These are phyloP conservation scores for Nasua narica DNA, from an alignment of 2,797 vertebrate species.

Conservation along the genomic window DNA sequence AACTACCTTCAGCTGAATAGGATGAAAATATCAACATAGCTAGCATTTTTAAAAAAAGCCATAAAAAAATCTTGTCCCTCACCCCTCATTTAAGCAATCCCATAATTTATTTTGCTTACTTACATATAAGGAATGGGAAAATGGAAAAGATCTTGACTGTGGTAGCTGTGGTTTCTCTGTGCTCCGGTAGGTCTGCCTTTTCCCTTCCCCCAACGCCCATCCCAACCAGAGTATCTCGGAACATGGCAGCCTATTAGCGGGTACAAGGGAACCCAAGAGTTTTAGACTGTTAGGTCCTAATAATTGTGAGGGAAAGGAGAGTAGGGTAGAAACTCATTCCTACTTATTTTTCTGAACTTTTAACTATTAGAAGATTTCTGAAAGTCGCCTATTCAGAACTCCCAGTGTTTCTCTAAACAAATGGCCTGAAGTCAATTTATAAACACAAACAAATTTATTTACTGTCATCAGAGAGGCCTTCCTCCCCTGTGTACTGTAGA, in stretches of 20 bases:
- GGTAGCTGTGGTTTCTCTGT: not conserved
- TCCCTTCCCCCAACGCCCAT: not conserved
- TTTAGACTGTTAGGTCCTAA: not conserved
- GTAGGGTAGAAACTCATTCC: not conserved
- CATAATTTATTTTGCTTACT: not conserved
- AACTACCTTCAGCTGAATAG: slow-evolving; percentile 29
- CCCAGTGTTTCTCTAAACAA: not conserved
- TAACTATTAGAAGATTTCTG: not conserved
- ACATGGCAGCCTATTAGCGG: not conserved
- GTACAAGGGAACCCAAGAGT: not conserved
- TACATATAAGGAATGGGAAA: not conserved
- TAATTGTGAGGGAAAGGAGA: not conserved
- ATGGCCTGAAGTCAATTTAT: not conserved
- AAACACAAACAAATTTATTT: not conserved
- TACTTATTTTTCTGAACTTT: not conserved
- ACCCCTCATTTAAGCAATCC: not conserved
- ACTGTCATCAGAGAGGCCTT: not conserved
- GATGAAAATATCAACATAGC: slow-evolving; percentile 7
- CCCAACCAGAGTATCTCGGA: not conserved
- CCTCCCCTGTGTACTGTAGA: not conserved
- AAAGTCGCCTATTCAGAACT: not conserved
- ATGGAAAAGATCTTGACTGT: not conserved
- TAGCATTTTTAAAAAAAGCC: not conserved
- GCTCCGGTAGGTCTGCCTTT: not conserved
- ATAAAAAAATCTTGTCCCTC: not conserved